Base-by-base conservation (phyloP, 2,113 vertebrate species). In the Theristicus caerulescens region DNA sequence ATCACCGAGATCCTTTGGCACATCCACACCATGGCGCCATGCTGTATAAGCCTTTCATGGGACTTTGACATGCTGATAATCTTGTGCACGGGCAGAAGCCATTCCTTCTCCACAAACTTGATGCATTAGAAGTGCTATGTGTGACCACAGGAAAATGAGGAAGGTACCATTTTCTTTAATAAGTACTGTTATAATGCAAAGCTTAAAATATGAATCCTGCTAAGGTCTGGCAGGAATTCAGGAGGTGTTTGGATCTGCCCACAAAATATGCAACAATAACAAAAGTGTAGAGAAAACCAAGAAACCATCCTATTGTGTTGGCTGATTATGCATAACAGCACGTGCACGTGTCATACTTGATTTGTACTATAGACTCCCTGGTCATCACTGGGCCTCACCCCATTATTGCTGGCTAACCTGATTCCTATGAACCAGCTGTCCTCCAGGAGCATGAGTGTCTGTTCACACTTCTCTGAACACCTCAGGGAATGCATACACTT, bases 391-490 rank as follows among this genome's bases (percentile, higher is more conserved):
- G 36, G 49, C 16, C 13, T 83, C 65, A 81, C 8, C 16, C 12
- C 27, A 13, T 49, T 70, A 20, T 29, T 73, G 25, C 27, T 70
- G 38, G 40, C 36, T 86, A 49, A 70, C 34, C 15, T 29, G 31
- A 80, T 65, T 76, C 36, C 79, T 61, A 4, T 25, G 88, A 32
- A 77, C 18, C 62, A 80, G 17, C 26, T 88, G 16, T 44, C 44
- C 36, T 69, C 2, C 0, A 3, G 24, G 14, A 77, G 16, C 44
- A 11, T 40, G 13, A 2, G 3, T 19, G 6, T 46, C 16, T 0
- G 1, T 34, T 93, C 31, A 66, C 12, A 27, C 21, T 36, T 70
- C 70, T 82, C 61, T 86, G 47, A 89, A 11, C 27, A 24, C 19
- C 19, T 59, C n/a, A 71, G 29, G 62, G 76, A 82, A 26, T 31